These are phyloP conservation scores for Ceratotherium simum DNA, from an alignment of 2,113 vertebrate genomes.

Conservation along the genomic window DNA sequence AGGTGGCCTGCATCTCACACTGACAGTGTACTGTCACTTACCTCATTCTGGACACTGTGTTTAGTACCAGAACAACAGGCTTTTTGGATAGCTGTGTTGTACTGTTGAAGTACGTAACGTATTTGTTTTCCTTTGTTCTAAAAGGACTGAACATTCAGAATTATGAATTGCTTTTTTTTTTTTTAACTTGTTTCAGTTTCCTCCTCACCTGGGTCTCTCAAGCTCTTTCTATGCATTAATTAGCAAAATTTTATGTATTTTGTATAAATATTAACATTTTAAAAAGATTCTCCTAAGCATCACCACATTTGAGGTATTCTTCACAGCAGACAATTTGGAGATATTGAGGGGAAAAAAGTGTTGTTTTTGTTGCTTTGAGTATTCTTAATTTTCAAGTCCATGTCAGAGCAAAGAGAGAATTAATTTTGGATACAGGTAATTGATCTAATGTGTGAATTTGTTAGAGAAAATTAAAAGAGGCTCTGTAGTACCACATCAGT, in stretches of 20 bases:
- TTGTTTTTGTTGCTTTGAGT: not conserved
- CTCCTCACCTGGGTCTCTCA: not conserved
- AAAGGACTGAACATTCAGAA: not conserved
- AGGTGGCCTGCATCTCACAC: not conserved
- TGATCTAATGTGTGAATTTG: not conserved
- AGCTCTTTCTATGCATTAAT: not conserved
- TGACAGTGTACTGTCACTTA: not conserved
- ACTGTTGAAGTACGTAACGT: not conserved
- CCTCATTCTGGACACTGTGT: not conserved
- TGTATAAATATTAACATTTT: slow-evolving; percentile 1
- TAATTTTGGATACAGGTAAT: not conserved
- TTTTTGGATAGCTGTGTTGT: not conserved
- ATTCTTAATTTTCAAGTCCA: slow-evolving; percentile 28
- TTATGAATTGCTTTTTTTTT: not conserved
- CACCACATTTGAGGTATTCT: not conserved
- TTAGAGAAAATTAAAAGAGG: not conserved
- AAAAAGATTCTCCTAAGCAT: not conserved
- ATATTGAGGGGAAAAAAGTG: not conserved
- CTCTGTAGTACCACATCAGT: rapidly evolving
- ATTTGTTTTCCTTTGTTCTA: slow-evolving; percentile 37
- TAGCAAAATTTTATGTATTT: slow-evolving; percentile 17
- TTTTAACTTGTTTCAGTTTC: not conserved
- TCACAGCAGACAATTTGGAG: not conserved
- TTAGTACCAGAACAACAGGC: not conserved
- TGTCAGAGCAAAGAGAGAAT: slow-evolving; percentile 9